A percentile compares a stretch with the other conserved stretches of the same genome.
Conservation (phyloP, 2,797 vertebrate species). For the Nyctalus aviator region DNA sequence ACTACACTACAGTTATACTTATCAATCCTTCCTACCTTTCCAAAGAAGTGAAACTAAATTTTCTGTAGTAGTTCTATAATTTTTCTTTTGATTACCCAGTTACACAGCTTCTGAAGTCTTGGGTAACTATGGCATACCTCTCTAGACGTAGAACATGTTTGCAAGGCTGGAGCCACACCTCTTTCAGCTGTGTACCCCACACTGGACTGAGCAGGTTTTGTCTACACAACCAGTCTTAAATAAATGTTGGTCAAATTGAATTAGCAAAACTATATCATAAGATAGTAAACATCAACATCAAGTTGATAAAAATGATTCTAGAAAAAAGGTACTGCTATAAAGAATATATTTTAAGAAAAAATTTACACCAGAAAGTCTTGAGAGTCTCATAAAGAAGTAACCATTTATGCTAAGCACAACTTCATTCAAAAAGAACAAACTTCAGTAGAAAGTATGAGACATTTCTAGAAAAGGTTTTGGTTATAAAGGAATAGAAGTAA, state of each 20-base stretch:
- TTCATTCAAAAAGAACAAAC: constrained; percentile 44
- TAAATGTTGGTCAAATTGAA: neutral
- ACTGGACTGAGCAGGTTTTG: neutral
- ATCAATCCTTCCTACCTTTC: neutral
- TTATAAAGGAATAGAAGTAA: constrained; percentile 45
- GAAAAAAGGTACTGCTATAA: neutral
- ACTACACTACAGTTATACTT: neutral
- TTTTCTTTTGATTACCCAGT: neutral
- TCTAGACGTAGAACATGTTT: neutral
- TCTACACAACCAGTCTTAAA: neutral
- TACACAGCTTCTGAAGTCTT: neutral
- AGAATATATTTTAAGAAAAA: neutral
- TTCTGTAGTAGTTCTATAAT: neutral
- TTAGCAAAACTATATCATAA: neutral
- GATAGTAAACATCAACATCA: neutral
- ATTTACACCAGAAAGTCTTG: neutral
- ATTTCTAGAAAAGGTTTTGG: constrained; percentile 38
- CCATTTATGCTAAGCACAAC: neutral
- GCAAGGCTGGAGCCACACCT: accelerated
- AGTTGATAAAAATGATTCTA: neutral
- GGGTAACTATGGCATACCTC: accelerated
- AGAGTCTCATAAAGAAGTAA: neutral
- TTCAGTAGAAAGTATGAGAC: neutral
- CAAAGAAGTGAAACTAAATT: neutral
- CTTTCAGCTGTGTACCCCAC: neutral